Evolutionary conservation across 2,888 invertebrate species (phyloP), one percentile per base, ranked within the genome.

Genomic region (Orthosia gothica): DNA sequence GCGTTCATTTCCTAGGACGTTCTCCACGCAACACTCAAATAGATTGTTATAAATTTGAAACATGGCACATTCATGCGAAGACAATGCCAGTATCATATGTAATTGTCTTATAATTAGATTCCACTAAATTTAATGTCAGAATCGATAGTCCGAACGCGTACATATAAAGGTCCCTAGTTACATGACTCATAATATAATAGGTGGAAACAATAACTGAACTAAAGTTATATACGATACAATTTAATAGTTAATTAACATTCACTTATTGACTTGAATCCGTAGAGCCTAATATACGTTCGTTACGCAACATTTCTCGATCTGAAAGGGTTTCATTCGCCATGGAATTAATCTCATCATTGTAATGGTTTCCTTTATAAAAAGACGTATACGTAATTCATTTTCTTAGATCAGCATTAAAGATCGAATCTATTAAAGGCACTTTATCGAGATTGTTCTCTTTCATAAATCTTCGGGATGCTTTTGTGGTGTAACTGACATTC

Each of bases 71-170:
- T 71, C 80, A 70, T 54, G 47, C 20, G 12, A 71, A 71, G 71
- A 81, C 84, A 84, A 82, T 81, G 82, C 81, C 81, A 74, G 73
- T 57, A 54, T 18, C 18, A 57, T 64, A 62, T 73, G 81, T 81
- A 84, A 84, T 73, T 40, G n/a, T 61, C 55, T 65, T 84, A 81
- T 73, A 81, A 81, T 84, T 72, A 84, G 65, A 82, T 69, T 61
- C 67, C 54, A 74, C 71, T 58, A 68, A 83, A 80, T 68, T 62
- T 75, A 58, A 64, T 70, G 59, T 61, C 67, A 32, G 75, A 83
- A 84, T 83, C 58, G 62, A 81, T 73, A 75, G 75, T 70, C 67
- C 45, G 72, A 74, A 57, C 50, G 55, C 45, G 64, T 74, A 57
- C 64, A 52, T 45, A 40, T 23, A 66, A 47, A 64, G 59, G 54